phyloP scores from a whole-genome alignment of 2,888 invertebrate species.

The Aphodius sticticus region DNA sequence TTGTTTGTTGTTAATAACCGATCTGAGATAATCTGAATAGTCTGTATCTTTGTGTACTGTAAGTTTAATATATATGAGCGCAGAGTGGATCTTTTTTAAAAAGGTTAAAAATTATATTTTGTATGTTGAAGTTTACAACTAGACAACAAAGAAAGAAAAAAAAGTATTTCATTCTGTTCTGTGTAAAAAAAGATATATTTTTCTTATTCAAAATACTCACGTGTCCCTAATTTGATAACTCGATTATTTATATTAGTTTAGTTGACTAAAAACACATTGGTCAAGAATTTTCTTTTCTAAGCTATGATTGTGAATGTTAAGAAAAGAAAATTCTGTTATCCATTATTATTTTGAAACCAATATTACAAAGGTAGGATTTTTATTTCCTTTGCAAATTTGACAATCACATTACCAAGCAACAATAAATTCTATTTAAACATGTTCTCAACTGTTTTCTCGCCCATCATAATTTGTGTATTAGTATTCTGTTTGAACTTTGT shows the following conservation, averaged over 20 bases:
- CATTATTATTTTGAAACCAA: not conserved
- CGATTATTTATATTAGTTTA: not conserved
- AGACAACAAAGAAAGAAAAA: not conserved
- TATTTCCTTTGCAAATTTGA: not conserved
- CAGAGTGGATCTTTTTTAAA: not conserved
- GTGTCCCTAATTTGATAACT: not conserved
- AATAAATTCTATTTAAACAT: not conserved
- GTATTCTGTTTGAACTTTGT: too few relatives aligned
- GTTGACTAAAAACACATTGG: not conserved
- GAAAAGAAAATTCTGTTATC: not conserved
- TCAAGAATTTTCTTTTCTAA: not conserved
- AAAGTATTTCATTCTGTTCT: not conserved
- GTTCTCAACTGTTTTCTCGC: not conserved
- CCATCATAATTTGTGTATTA: not conserved
- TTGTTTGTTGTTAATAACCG: conserved; percentile 4
- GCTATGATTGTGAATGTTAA: not conserved
- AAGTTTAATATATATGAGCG: not conserved
- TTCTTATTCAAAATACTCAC: not conserved
- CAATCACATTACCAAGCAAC: not conserved
- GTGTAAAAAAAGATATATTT: not conserved
- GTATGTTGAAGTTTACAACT: not conserved
- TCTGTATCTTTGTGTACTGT: not conserved
- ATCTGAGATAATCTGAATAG: conserved; percentile 4
- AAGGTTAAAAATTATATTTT: not conserved
- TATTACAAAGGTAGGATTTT: not conserved